Evolutionary conservation across 2,797 vertebrate genomes (phyloP), one percentile per base, ranked within the genome.

Genomic region (Telmatherina bonti): DNA sequence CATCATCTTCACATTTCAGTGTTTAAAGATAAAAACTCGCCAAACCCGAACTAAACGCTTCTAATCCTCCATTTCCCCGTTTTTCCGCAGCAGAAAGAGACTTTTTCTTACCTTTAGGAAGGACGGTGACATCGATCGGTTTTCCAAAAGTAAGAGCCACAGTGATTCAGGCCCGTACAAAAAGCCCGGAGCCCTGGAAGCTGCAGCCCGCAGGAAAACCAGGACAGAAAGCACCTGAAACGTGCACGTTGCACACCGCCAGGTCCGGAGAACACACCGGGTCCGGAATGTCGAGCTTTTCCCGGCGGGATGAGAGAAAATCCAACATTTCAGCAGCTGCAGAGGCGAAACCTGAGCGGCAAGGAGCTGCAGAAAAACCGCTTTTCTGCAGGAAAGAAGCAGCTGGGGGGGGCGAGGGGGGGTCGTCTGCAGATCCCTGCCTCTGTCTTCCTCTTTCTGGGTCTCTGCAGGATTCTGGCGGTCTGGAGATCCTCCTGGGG

Each of bases 31-130:
- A 24, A 33, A 57, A 58, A 36, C 22, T 31, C n/a, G 0, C 0
- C n/a, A 20, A 13, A 26, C 6, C 30, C 15, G 16, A 38, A 13
- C 35, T 43, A 8, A 13, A 0, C 5, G 2, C 5, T 31, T 0
- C 0, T 15, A 45, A 24, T 5, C 4, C 12, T 0, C 0, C 11
- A n/a, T 51, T 33, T 24, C 61, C 35, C 9, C 20, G 0, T 8
- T 0, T 0, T 36, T 9, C 31, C 33, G 4, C 0, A 24, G 35
- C 0, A 51, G 9, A 47, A 27, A 35, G 16, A 0, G 7, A 20
- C 36, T 79, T 85, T 78, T 81, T 72, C 87, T 92, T 89, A 92
- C 91, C 84, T 57, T 2, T 26, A 20, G 74, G 6, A 0, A 0
- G 0, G 8, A 93, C 72, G 0, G 65, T 89, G 45, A 92, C 60